These are phyloP conservation scores for Pygmarrhopalites habei DNA, from an alignment of 1,140 invertebrate genomes.

Conservation along the genomic window DNA sequence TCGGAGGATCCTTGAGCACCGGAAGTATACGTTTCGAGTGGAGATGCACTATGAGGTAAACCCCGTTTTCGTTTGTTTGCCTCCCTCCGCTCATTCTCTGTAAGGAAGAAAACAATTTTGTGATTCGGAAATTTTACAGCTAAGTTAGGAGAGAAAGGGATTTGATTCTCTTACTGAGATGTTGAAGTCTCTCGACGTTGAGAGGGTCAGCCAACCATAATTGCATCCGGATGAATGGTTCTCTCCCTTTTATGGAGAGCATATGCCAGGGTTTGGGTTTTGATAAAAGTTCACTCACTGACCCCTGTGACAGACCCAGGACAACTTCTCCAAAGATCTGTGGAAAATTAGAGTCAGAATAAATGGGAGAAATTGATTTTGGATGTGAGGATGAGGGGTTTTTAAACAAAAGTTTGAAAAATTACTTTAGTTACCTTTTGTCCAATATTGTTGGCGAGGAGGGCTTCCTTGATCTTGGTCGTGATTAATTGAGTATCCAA, in stretches of 20 bases:
- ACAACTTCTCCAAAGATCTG: conserved; percentile 94
- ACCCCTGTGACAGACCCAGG: conserved; percentile 89
- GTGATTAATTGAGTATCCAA: conserved; percentile 94
- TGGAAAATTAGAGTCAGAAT: too few relatives aligned
- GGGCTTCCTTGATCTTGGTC: conserved; percentile 92
- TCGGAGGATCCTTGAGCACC: conserved; percentile 68
- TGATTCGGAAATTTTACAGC: too few relatives aligned
- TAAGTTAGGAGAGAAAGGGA: too few relatives aligned
- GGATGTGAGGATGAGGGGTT: too few relatives aligned
- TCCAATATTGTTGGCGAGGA: conserved; percentile 93
- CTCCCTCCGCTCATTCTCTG: conserved; percentile 81
- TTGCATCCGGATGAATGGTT: conserved; percentile 98
- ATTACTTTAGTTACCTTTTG: too few relatives aligned
- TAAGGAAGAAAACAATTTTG: too few relatives aligned
- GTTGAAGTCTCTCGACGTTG: conserved; percentile 77
- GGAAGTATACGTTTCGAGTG: conserved; percentile 36
- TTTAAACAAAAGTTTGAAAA: too few relatives aligned
- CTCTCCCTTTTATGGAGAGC: conserved; percentile 94
- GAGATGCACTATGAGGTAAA: conserved; percentile 44
- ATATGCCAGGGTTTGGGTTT: conserved; percentile 99
- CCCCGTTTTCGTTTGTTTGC: conserved; percentile 77
- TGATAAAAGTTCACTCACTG: conserved; percentile 90
- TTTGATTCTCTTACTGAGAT: too few relatives aligned
- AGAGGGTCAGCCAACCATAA: conserved; percentile 90
- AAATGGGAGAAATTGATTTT: too few relatives aligned